Conservation (phyloP, 2,113 vertebrate species). For the Turdus rufiventris region DNA sequence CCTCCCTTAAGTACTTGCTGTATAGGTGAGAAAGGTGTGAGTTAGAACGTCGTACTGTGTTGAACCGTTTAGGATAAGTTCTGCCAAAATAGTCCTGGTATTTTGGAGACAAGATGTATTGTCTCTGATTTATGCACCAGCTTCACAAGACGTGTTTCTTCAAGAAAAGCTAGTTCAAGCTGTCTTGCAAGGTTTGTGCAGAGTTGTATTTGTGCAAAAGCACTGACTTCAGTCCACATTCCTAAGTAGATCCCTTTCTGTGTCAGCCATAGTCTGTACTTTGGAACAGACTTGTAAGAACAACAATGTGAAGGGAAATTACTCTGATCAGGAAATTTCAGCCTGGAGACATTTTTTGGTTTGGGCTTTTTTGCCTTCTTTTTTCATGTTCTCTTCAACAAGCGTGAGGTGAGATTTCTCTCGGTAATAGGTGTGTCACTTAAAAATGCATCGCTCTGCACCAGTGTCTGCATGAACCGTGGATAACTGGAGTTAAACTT, state of each 20-base stretch:
- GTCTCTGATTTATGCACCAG: background rate
- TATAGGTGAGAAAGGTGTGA: background rate
- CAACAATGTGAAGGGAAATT: background rate
- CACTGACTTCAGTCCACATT: background rate
- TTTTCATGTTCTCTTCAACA: background rate
- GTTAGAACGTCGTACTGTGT: background rate
- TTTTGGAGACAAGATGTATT: background rate
- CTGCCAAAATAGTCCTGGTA: background rate
- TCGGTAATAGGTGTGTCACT: background rate
- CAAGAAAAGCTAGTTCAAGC: fast-evolving
- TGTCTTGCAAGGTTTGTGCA: background rate
- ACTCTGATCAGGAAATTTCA: background rate
- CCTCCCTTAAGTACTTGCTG: background rate
- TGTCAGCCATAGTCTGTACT: background rate
- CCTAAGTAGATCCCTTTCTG: background rate
- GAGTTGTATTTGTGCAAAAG: background rate
- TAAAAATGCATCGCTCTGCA: background rate
- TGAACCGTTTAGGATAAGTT: background rate
- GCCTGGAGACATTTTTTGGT: background rate
- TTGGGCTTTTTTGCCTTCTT: background rate
- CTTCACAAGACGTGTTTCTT: background rate
- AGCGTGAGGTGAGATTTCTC: background rate
- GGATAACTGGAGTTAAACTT: background rate
- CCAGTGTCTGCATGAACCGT: fast-evolving
- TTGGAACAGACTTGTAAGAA: background rate